Evolutionary conservation across 2,113 vertebrate genomes (phyloP).

Genomic region (Xyliphius kryptos): DNA sequence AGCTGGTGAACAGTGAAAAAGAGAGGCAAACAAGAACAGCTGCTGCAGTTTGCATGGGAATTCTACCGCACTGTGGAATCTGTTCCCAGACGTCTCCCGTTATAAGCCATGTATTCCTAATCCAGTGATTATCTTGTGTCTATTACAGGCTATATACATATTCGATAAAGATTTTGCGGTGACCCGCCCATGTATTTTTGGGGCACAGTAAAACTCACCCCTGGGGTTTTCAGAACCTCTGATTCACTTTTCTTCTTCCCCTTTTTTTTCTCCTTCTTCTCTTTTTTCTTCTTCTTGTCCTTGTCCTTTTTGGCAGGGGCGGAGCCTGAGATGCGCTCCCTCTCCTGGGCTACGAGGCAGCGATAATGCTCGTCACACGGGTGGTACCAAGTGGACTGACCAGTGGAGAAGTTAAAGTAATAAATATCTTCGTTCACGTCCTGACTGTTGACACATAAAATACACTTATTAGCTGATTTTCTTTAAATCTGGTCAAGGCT

Average conservation of each 20-base stretch:
- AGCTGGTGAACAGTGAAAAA: no score
- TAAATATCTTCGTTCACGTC: slow-evolving; percentile 80
- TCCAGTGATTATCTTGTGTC: no score
- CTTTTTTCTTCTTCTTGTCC: slow-evolving; percentile 71
- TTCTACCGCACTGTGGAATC: no score
- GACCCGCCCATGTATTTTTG: no score
- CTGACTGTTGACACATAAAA: slow-evolving; percentile 63
- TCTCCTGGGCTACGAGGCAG: slow-evolving; percentile 72
- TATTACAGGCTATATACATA: no score
- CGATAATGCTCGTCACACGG: slow-evolving; percentile 83
- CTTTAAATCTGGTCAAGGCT: no score
- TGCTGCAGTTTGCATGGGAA: no score
- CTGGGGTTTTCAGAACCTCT: slow-evolving; percentile 52
- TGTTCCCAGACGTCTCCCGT: no score
- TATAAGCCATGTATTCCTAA: no score
- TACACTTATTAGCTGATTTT: no score
- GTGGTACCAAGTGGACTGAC: slow-evolving; percentile 85
- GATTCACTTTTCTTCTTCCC: slow-evolving; percentile 67
- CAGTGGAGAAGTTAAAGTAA: slow-evolving; percentile 90
- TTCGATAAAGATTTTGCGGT: no score
- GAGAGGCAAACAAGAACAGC: no score
- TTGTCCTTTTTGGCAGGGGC: slow-evolving; percentile 48
- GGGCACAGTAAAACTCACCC: slow-evolving; percentile 62
- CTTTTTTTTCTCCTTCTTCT: slow-evolving; percentile 68
- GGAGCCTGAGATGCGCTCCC: slow-evolving; percentile 56